phyloP scores from a whole-genome alignment of 2,888 invertebrate species.

The Andrena minutula region DNA sequence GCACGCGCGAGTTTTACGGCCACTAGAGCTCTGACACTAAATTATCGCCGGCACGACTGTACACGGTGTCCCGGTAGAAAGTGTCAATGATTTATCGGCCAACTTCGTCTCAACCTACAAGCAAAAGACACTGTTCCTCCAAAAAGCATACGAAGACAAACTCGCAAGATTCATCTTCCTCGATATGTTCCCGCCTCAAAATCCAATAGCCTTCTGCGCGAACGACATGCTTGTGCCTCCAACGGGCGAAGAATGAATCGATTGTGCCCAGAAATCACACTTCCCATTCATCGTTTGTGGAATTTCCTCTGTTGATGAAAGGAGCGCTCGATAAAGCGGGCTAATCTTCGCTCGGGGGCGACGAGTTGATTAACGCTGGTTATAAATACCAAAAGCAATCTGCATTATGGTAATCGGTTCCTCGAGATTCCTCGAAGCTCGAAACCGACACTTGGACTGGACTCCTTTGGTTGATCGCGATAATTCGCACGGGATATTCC shows the following conservation, averaged over 20 bases:
- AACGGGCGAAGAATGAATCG: too few species aligned
- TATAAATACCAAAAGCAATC: slow-evolving; percentile 58
- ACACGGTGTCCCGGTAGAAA: slow-evolving; percentile 27
- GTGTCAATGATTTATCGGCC: background rate
- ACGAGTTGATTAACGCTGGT: slow-evolving; percentile 57
- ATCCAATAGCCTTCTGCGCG: too few species aligned
- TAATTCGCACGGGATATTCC: slow-evolving; percentile 70
- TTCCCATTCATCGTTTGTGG: slow-evolving; percentile 40
- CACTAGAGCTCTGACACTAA: slow-evolving; percentile 64
- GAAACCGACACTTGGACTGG: background rate
- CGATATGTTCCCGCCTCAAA: too few species aligned
- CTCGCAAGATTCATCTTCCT: too few species aligned
- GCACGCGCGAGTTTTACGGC: slow-evolving; percentile 59
- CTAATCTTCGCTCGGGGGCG: slow-evolving; percentile 47
- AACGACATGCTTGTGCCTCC: too few species aligned
- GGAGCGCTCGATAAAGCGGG: slow-evolving; percentile 5
- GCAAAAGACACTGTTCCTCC: too few species aligned
- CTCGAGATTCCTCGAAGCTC: slow-evolving; percentile 33
- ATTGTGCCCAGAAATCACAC: background rate
- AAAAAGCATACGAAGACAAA: too few species aligned
- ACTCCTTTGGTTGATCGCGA: slow-evolving; percentile 56
- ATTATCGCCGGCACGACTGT: slow-evolving; percentile 54
- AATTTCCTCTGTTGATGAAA: slow-evolving; percentile 25
- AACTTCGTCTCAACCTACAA: too few species aligned
- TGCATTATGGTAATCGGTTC: slow-evolving; percentile 46